phyloP scores from a whole-genome alignment of 2,888 invertebrate genomes.

The Smittia sp. region DNA sequence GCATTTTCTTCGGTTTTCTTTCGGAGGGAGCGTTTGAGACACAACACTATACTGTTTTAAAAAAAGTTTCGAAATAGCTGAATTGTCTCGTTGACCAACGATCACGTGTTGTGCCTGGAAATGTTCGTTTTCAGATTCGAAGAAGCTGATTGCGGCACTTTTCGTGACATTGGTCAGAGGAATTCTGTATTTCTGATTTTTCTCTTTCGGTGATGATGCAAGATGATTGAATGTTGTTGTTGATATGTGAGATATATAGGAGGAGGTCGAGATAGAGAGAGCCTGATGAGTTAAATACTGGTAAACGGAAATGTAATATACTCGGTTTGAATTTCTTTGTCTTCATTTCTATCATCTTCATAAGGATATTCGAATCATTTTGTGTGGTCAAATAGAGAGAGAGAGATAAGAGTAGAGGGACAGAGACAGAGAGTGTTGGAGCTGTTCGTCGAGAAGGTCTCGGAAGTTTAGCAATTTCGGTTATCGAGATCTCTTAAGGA shows the following conservation, averaged over 20 bases:
- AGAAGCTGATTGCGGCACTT: conserved; percentile 21
- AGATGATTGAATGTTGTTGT: conserved; percentile 4
- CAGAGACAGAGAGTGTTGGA: too few relatives aligned
- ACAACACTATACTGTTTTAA: conserved; percentile 40
- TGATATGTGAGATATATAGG: background rate
- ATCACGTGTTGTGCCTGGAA: conserved; percentile 22
- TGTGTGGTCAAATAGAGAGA: background rate
- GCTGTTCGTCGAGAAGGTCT: background rate
- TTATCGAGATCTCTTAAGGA: background rate
- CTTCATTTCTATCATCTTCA: background rate
- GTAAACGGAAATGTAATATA: conserved; percentile 57
- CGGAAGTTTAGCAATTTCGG: background rate
- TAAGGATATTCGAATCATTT: background rate
- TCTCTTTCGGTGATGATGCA: conserved; percentile 13
- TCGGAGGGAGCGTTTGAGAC: background rate
- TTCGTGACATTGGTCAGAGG: conserved; percentile 36
- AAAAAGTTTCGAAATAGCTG: conserved; percentile 34
- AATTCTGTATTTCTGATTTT: conserved; percentile 22
- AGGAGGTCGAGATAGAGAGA: background rate
- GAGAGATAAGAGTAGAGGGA: background rate
- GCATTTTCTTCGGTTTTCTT: conserved; percentile 4
- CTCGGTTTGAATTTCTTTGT: conserved; percentile 18
- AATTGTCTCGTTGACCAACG: conserved; percentile 38
- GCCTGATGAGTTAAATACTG: conserved; percentile 45
- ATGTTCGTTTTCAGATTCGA: background rate